A percentile compares a stretch with the other conserved stretches of the same genome.
Conservation (phyloP, 2,113 vertebrate species). For the Rhabdomys dilectus region DNA sequence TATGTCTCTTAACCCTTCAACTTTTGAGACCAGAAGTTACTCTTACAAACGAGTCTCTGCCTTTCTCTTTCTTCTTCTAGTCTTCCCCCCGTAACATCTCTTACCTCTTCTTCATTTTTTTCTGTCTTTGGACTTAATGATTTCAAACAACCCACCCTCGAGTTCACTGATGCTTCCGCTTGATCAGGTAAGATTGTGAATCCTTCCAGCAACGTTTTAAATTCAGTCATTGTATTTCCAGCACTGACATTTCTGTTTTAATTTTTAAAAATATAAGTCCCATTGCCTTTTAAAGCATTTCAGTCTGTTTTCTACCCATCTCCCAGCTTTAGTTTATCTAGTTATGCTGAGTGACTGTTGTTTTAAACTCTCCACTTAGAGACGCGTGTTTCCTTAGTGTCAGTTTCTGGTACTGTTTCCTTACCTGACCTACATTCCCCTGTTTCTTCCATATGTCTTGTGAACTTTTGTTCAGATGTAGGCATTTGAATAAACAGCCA, state of each 20-base stretch:
- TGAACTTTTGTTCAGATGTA: background rate
- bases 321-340: background rate
- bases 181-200: background rate
- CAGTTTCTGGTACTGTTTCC: background rate
- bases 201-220: background rate
- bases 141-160: background rate
- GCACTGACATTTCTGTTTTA: background rate
- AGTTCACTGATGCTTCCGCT: background rate
- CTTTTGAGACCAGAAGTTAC: background rate
- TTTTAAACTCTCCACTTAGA: constrained; percentile 18
- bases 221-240: background rate
- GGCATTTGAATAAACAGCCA: background rate
- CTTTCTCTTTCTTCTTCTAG: background rate
- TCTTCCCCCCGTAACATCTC: background rate
- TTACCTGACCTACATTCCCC: background rate
- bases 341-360: background rate
- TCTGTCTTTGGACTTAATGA: background rate
- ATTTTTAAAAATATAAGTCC: background rate
- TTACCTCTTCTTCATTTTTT: background rate
- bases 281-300: background rate
- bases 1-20: background rate
- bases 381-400: background rate
- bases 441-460: background rate
- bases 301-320: background rate
- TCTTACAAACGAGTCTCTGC: background rate